phyloP scores from a whole-genome alignment of 2,113 vertebrate genomes.

The Odontophorus gujanensis region DNA sequence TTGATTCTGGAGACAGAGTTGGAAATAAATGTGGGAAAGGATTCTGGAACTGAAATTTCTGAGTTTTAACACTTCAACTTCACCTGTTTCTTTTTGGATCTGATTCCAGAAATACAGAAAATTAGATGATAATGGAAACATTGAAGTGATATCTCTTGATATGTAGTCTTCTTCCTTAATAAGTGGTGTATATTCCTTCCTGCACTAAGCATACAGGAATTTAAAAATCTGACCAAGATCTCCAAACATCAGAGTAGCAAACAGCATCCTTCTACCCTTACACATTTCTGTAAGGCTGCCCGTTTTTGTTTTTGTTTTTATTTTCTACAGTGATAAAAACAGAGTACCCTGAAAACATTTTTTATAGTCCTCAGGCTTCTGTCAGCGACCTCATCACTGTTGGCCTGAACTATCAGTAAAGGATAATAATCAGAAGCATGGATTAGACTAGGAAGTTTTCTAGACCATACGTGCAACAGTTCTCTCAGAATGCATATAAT shows the following conservation, averaged over 20 bases:
- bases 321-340: not conserved
- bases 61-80: not conserved
- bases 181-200: not conserved
- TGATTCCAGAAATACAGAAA: not conserved
- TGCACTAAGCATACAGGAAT: not conserved
- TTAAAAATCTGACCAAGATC: not conserved
- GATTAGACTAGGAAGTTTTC: no score
- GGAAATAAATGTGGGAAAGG: not conserved
- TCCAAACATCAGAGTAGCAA: not conserved
- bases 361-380: no score
- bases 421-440: no score
- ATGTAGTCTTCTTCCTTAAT: not conserved
- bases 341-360: no score
- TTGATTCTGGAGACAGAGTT: not conserved
- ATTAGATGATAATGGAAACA: not conserved
- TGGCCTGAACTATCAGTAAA: no score
- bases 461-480: no score
- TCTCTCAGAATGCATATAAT: no score
- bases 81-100: not conserved
- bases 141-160: not conserved
- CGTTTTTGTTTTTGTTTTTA: no score
- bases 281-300: not conserved
- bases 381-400: no score
- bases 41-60: not conserved
- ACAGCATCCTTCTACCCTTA: not conserved